phyloP scores from a whole-genome alignment of 2,113 vertebrate genomes.

The Physeter macrocephalus region DNA sequence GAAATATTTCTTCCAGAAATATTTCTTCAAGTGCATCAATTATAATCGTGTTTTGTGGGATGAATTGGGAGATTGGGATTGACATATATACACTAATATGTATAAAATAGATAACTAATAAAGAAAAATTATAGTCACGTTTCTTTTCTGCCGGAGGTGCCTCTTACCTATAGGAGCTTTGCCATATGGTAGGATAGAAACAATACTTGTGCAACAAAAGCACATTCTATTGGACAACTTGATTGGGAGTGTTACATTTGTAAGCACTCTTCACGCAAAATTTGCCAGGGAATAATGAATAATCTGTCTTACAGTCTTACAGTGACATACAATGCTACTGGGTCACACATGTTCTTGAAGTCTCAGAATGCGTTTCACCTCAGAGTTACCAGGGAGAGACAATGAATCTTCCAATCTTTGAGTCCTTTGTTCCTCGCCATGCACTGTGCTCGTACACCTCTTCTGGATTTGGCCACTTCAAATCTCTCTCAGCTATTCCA shows the following conservation, averaged over 20 bases:
- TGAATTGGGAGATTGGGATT: too few species aligned
- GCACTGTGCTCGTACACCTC: neutral
- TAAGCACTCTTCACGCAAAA: neutral
- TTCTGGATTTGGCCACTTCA: neutral
- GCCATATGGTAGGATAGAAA: neutral
- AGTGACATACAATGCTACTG: neutral
- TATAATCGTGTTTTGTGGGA: neutral
- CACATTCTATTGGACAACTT: neutral
- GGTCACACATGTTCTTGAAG: neutral
- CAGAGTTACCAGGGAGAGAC: neutral
- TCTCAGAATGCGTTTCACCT: neutral
- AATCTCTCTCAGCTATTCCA: neutral
- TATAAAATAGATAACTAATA: too few species aligned
- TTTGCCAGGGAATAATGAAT: neutral
- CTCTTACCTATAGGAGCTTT: neutral
- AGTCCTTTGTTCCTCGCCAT: neutral
- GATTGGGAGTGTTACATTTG: neutral
- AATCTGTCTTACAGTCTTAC: neutral
- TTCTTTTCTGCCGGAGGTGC: neutral
- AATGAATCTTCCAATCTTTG: neutral
- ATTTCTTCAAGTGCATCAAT: neutral
- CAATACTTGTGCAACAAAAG: neutral
- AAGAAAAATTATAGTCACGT: neutral
- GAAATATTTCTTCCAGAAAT: neutral
- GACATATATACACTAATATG: too few species aligned